Percentiles rank a stretch among this genome's conserved stretches.
Evolutionary conservation across 2,888 invertebrate genomes (phyloP).

Genomic region (Acronicta aceris): DNA sequence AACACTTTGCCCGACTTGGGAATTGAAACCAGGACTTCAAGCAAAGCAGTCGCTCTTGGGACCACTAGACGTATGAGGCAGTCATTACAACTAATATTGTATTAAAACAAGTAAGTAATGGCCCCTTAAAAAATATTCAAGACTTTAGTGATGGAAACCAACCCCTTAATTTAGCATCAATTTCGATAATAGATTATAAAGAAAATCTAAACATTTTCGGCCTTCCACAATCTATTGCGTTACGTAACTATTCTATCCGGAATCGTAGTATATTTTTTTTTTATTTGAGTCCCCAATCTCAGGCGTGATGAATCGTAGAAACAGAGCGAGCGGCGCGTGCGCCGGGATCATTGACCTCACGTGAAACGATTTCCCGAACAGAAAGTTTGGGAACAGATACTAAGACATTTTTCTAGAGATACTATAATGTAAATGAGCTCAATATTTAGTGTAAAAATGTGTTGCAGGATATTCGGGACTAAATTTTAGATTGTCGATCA

Average conservation of each 20-base stretch:
- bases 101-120: no score
- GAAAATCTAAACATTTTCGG: constrained; percentile 8
- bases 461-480: no score
- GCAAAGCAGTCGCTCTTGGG: no score
- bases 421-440: constrained; percentile 24
- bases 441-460: background rate
- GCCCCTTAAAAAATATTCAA: no score
- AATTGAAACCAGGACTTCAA: no score
- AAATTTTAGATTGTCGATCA: no score
- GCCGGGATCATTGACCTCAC: constrained; percentile 66
- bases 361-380: constrained; percentile 61
- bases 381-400: constrained; percentile 55
- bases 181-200: background rate
- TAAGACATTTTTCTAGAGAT: constrained; percentile 45
- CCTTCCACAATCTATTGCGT: constrained; percentile 36
- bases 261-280: constrained; percentile 49
- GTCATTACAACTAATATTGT: no score
- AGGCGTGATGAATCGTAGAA: constrained; percentile 75
- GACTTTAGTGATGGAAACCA: background rate
- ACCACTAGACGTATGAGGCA: no score
- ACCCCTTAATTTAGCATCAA: background rate
- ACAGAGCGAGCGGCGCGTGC: constrained; percentile 71
- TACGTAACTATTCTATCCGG: constrained; percentile 44
- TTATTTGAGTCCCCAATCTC: constrained; percentile 58
- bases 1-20: no score